Evolutionary conservation across 2,113 vertebrate genomes (phyloP).

Genomic region (Nothobranchius kuhntae): DNA sequence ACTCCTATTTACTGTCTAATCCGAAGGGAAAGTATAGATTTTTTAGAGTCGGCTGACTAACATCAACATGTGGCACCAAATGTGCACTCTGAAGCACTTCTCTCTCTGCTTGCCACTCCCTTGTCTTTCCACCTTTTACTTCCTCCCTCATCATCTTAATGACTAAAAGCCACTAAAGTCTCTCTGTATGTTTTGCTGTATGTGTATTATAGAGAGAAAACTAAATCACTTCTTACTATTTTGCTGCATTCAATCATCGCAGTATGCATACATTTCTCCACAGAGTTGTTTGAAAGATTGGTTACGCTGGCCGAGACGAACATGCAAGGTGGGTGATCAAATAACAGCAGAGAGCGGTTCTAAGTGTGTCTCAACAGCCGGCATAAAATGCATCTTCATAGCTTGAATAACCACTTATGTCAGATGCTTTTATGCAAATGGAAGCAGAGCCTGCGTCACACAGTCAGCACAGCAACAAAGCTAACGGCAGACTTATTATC

Average conservation of each 20-base stretch:
- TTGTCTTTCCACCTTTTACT: slow-evolving; percentile 38
- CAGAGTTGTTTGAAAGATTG: slow-evolving; percentile 21
- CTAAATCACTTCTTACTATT: slow-evolving; percentile 15
- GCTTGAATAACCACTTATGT: background rate
- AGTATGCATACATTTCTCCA: slow-evolving; percentile 5
- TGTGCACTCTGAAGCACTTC: slow-evolving; percentile 16
- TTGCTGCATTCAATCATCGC: slow-evolving; percentile 2
- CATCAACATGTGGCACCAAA: slow-evolving; percentile 53
- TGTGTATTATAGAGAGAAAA: slow-evolving; percentile 7
- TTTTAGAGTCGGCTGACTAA: slow-evolving; percentile 25
- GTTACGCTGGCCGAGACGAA: background rate
- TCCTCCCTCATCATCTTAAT: slow-evolving; percentile 63
- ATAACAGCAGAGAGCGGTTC: background rate
- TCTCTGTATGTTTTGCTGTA: slow-evolving; percentile 25
- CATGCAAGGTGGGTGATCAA: background rate
- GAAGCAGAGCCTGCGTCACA: background rate
- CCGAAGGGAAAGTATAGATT: slow-evolving; percentile 15
- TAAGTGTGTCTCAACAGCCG: no score
- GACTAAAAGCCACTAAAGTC: slow-evolving; percentile 41
- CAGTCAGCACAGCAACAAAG: background rate
- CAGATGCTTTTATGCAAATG: background rate
- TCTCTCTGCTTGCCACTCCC: slow-evolving; percentile 40
- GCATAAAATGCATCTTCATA: background rate
- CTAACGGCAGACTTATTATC: background rate
- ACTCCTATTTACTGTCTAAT: slow-evolving; percentile 28